Conservation (phyloP, 2,888 invertebrate genomes). For the Pristionchus mayeri region DNA sequence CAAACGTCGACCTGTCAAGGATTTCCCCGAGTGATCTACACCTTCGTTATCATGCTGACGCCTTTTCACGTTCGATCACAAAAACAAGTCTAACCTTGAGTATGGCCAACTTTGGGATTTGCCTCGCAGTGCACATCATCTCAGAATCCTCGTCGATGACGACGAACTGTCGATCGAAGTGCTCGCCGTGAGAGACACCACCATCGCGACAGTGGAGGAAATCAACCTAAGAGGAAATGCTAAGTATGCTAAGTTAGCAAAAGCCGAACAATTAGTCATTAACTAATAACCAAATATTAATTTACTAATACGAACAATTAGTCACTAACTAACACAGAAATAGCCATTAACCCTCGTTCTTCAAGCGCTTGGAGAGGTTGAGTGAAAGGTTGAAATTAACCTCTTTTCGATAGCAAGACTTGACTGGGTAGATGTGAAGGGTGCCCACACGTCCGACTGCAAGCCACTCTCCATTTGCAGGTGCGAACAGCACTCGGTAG, state of each 20-base stretch:
- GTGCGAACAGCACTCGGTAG: neutral
- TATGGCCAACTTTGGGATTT: slow-evolving; percentile 7
- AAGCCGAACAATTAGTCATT: no score
- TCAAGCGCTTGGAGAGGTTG: neutral
- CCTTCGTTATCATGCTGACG: no score
- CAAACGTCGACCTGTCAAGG: slow-evolving; percentile 29
- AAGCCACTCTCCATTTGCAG: neutral
- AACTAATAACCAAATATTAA: no score
- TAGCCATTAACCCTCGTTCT: no score
- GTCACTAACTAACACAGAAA: no score
- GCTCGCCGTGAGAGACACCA: slow-evolving; percentile 3
- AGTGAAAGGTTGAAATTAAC: neutral
- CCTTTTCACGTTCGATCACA: no score
- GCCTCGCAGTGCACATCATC: neutral
- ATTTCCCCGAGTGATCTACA: neutral
- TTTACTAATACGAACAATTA: no score
- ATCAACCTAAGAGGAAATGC: neutral
- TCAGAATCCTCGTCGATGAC: slow-evolving; percentile 11
- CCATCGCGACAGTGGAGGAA: neutral
- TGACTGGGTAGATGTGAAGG: slow-evolving; percentile 17
- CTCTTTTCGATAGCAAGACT: slow-evolving; percentile 31
- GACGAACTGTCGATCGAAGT: slow-evolving; percentile 22
- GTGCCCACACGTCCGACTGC: neutral
- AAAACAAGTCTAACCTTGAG: neutral
- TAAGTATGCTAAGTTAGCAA: no score